Percentiles rank a stretch among this genome's conserved stretches.
Conservation (phyloP, 2,797 vertebrate genomes). For the Pseudotriccus pelzelni region DNA sequence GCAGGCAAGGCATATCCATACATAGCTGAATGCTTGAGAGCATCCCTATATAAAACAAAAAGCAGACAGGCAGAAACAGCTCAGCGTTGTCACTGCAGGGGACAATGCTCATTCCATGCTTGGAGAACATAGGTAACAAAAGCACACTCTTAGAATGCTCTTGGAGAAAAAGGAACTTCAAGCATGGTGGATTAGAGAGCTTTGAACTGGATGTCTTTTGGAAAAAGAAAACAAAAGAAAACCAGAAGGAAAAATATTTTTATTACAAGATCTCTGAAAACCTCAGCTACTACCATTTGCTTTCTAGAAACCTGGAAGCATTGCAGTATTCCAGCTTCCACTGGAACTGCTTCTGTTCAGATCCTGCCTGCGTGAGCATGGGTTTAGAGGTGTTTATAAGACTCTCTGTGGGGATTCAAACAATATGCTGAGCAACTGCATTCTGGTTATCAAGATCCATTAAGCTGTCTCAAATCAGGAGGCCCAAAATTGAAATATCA, state of each 20-base stretch:
- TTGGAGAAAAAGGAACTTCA: background rate
- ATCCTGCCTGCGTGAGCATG: background rate
- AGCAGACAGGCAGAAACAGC: background rate
- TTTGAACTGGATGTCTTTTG: background rate
- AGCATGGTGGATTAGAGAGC: background rate
- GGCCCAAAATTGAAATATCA: background rate
- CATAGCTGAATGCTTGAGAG: background rate
- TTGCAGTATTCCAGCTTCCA: background rate
- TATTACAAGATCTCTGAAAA: background rate
- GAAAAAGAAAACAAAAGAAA: background rate
- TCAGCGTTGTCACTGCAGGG: background rate
- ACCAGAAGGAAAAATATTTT: background rate
- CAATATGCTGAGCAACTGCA: background rate
- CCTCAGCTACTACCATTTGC: background rate
- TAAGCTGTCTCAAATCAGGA: background rate
- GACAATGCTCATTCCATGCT: background rate
- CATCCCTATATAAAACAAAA: background rate
- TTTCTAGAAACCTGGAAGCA: background rate
- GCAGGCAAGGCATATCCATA: rapidly evolving
- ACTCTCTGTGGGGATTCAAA: background rate
- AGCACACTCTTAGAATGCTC: background rate
- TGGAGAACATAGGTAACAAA: background rate
- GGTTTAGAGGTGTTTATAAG: background rate
- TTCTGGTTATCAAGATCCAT: background rate
- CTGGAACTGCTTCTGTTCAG: background rate